A percentile compares a stretch with the other conserved stretches of the same genome.
phyloP scores from a whole-genome alignment of 2,888 invertebrate genomes.

The Rhingia rostrata region DNA sequence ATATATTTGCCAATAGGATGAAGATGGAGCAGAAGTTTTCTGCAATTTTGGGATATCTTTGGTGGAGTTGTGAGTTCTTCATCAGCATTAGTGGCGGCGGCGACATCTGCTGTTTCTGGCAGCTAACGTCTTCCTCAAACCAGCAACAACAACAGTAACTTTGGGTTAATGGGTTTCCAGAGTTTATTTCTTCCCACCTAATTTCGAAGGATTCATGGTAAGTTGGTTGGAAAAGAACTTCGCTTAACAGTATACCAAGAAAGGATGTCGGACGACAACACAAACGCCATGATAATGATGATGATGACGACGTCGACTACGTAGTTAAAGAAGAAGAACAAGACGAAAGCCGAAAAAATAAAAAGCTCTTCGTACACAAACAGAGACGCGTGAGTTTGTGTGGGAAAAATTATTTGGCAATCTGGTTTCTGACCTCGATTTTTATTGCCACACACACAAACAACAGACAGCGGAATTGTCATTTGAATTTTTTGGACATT shows the following conservation, averaged over 20 bases:
- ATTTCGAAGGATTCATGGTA: constrained; percentile 40
- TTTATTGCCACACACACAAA: constrained; percentile 60
- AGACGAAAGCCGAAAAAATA: constrained; percentile 7
- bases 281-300: not conserved
- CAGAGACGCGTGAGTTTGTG: not conserved
- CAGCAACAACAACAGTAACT: constrained; percentile 20
- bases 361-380: constrained; percentile 1
- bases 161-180: constrained; percentile 67
- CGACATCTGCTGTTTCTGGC: not conserved
- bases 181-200: constrained; percentile 71
- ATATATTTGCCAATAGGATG: constrained; percentile 63
- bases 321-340: constrained; percentile 5
- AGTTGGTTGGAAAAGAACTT: constrained; percentile 30
- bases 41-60: constrained; percentile 59
- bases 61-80: constrained; percentile 3
- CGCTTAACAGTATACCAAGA: constrained; percentile 38
- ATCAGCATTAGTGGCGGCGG: constrained; percentile 16
- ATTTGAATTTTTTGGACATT: constrained; percentile 68
- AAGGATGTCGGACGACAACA: constrained; percentile 24
- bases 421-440: constrained; percentile 64
- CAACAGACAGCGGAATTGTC: constrained; percentile 12
- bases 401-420: constrained; percentile 64
- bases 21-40: constrained; percentile 65
- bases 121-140: constrained; percentile 16
- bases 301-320: constrained; percentile 14